Evolutionary conservation across 2,113 vertebrate species (phyloP).

Genomic region (Arenaria interpres): DNA sequence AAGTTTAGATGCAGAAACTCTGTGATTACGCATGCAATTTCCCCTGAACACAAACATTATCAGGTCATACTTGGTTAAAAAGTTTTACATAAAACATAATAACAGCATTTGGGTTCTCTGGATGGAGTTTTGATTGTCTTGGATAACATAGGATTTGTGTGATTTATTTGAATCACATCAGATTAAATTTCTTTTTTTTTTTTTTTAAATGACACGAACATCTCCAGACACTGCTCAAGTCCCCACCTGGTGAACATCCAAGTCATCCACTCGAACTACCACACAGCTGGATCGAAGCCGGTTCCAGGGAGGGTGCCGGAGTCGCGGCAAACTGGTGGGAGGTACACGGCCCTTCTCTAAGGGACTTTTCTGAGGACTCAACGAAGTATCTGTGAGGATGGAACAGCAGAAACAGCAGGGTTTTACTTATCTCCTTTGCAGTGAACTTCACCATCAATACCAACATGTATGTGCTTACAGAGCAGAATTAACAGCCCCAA

Average conservation of each 20-base stretch:
- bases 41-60: not conserved
- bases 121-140: not conserved
- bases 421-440: not conserved
- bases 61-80: not conserved
- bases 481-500: not conserved
- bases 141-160: accelerated
- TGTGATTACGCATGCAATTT: not conserved
- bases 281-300: constrained; percentile 92
- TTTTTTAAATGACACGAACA: accelerated
- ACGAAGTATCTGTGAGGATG: constrained; percentile 26
- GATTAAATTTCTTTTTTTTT: no score
- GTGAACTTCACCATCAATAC: not conserved
- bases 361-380: constrained; percentile 65
- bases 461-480: not conserved
- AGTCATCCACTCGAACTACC: constrained; percentile 88
- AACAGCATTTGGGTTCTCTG: not conserved
- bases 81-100: accelerated
- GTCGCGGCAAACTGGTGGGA: not conserved
- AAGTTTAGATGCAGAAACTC: not conserved
- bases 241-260: constrained; percentile 93
- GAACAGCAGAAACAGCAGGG: not conserved
- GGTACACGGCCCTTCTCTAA: constrained; percentile 44
- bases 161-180: not conserved
- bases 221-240: not conserved
- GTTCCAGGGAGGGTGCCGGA: constrained; percentile 76